Evolutionary conservation across 1,140 invertebrate genomes (phyloP).

Genomic region (Drosophila leontia): DNA sequence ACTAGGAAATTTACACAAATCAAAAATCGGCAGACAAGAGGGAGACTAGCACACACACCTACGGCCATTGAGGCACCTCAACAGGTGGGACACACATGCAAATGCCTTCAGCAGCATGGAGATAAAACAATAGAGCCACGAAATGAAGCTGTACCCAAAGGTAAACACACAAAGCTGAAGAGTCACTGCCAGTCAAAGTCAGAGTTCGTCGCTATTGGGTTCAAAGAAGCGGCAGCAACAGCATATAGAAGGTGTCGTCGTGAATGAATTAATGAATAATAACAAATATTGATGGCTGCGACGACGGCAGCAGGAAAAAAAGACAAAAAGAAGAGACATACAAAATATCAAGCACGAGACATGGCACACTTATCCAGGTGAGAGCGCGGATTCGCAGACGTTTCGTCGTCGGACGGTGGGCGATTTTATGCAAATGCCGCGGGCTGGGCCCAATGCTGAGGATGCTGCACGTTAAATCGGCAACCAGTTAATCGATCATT

Average conservation of each 20-base stretch:
- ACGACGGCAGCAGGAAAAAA: conserved; percentile 25
- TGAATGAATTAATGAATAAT: conserved; percentile 77
- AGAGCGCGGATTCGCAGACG: conserved; percentile 46
- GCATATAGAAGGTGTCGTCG: conserved; percentile 68
- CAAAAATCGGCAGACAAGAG: conserved; percentile 48
- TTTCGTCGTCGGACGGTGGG: conserved; percentile 62
- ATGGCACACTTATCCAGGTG: conserved; percentile 54
- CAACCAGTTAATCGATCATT: conserved; percentile 72
- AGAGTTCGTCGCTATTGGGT: conserved; percentile 67
- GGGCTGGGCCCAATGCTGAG: conserved; percentile 6
- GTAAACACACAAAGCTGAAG: conserved; percentile 43
- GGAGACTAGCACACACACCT: conserved; percentile 25
- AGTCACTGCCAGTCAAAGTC: conserved; percentile 52
- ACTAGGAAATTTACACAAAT: conserved; percentile 78
- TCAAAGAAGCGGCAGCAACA: conserved; percentile 20
- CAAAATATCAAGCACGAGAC: conserved; percentile 24
- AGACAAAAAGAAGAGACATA: conserved; percentile 20
- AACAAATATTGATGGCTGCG: conserved; percentile 56
- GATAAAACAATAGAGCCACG: conserved; percentile 49
- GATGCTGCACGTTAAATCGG: conserved; percentile 56
- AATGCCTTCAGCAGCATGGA: conserved; percentile 21
- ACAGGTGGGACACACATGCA: conserved; percentile 38
- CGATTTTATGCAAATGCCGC: conserved; percentile 69
- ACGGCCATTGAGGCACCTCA: conserved; percentile 31
- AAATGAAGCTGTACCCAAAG: conserved; percentile 27